A percentile compares a stretch with the other conserved stretches of the same genome.
Evolutionary conservation across 1,140 invertebrate genomes (phyloP).

Genomic region (Calosoma granatense): DNA sequence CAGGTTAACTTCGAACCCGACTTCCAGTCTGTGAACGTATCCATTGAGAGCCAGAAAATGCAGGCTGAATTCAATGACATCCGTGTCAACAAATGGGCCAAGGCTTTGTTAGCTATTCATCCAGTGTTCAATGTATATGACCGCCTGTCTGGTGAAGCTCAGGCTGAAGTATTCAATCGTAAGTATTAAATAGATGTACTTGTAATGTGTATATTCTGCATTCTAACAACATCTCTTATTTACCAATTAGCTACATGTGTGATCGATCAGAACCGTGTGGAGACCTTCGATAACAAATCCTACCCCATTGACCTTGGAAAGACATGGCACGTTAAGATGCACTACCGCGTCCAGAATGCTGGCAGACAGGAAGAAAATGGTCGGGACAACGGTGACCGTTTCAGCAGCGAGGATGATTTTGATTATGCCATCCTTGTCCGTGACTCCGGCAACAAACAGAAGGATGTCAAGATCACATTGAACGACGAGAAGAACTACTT

Average conservation of each 20-base stretch:
- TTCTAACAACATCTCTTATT: neutral
- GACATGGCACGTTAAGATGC: conserved; percentile 50
- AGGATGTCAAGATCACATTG: conserved; percentile 35
- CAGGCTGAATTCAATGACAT: conserved; percentile 34
- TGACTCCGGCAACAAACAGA: conserved; percentile 26
- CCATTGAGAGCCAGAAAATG: conserved; percentile 33
- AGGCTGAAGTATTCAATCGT: conserved; percentile 19
- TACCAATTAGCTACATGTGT: conserved; percentile 41
- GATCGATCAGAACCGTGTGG: conserved; percentile 42
- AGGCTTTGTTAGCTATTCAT: conserved; percentile 34
- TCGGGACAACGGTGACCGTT: neutral
- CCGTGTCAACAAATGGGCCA: conserved; percentile 25
- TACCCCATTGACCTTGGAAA: conserved; percentile 43
- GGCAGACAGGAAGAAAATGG: conserved; percentile 8
- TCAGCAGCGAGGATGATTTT: neutral
- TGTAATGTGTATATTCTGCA: neutral
- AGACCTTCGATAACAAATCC: conserved; percentile 49
- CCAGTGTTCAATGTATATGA: conserved; percentile 31
- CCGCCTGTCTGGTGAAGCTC: conserved; percentile 31
- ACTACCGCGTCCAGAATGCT: conserved; percentile 23
- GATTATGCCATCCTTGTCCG: conserved; percentile 31
- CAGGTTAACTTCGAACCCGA: conserved; percentile 32
- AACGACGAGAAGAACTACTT: conserved; percentile 22
- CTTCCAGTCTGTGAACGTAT: conserved; percentile 33
- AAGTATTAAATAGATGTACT: conserved; percentile 16